Evolutionary conservation across 2,888 invertebrate genomes (phyloP).

Genomic region (Erynnis tages): DNA sequence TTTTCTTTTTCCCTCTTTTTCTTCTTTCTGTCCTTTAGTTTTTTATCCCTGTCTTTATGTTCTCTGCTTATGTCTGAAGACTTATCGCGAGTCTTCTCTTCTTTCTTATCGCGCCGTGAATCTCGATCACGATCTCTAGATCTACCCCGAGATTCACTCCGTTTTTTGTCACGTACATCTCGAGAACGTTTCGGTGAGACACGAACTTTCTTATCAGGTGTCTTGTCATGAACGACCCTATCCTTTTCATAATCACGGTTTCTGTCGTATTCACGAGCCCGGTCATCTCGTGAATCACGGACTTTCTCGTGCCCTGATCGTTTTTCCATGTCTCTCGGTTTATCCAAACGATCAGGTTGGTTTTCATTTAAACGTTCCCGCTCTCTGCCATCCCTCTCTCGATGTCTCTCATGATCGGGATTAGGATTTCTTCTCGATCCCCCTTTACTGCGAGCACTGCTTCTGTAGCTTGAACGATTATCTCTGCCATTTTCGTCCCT

Average conservation of each 20-base stretch:
- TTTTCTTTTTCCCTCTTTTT: constrained; percentile 75
- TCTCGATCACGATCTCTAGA: constrained; percentile 78
- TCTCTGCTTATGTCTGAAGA: constrained; percentile 73
- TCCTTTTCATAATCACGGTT: constrained; percentile 62
- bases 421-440: constrained; percentile 62
- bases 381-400: constrained; percentile 69
- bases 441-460: constrained; percentile 54
- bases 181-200: constrained; percentile 63
- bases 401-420: constrained; percentile 61
- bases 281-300: constrained; percentile 56
- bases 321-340: constrained; percentile 65
- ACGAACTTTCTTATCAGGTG: constrained; percentile 66
- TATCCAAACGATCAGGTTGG: constrained; percentile 61
- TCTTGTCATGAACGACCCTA: constrained; percentile 58
- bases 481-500: constrained; percentile 66
- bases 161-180: constrained; percentile 65
- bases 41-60: constrained; percentile 82
- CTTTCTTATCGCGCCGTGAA: constrained; percentile 77
- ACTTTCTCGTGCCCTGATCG: constrained; percentile 56
- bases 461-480: constrained; percentile 55
- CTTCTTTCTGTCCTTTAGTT: constrained; percentile 64
- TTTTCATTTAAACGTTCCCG: constrained; percentile 65
- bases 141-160: constrained; percentile 70
- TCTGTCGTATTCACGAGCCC: constrained; percentile 55
- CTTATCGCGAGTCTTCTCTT: constrained; percentile 66